phyloP scores from a whole-genome alignment of 2,113 vertebrate species.

The Seriola quinqueradiata region DNA sequence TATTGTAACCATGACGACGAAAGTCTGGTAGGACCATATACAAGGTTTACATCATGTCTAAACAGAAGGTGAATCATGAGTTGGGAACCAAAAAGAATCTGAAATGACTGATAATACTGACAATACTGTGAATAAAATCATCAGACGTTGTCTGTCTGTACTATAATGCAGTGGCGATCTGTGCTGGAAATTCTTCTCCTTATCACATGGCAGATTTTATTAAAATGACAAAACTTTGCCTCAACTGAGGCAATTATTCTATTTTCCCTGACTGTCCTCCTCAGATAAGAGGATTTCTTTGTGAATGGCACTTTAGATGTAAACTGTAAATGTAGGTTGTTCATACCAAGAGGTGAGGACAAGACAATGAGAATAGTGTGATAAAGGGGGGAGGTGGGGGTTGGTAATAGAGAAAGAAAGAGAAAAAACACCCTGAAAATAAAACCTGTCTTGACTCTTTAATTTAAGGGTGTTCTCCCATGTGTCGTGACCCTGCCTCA shows the following conservation, averaged over 20 bases:
- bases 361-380: conserved; percentile 4
- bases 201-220: conserved; percentile 5
- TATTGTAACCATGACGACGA: neutral
- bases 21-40: neutral
- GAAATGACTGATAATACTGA: neutral
- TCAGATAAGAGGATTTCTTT: neutral
- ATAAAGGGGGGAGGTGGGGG: neutral
- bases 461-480: conserved; percentile 51
- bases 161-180: conserved; percentile 9
- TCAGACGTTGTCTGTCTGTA: conserved; percentile 10
- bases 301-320: conserved; percentile 8
- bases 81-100: neutral
- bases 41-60: neutral
- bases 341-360: conserved; percentile 8
- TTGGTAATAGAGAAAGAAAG: conserved; percentile 13
- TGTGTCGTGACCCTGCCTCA: conserved; percentile 45
- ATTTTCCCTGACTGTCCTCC: neutral
- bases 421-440: conserved; percentile 31
- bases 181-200: neutral
- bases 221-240: conserved; percentile 7
- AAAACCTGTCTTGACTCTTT: conserved; percentile 48
- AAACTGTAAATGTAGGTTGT: conserved; percentile 8
- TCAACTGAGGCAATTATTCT: neutral
- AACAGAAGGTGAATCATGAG: neutral
- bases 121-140: neutral